Base-by-base conservation (phyloP, 2,888 invertebrate genomes). In the Crematogaster levior region DNA sequence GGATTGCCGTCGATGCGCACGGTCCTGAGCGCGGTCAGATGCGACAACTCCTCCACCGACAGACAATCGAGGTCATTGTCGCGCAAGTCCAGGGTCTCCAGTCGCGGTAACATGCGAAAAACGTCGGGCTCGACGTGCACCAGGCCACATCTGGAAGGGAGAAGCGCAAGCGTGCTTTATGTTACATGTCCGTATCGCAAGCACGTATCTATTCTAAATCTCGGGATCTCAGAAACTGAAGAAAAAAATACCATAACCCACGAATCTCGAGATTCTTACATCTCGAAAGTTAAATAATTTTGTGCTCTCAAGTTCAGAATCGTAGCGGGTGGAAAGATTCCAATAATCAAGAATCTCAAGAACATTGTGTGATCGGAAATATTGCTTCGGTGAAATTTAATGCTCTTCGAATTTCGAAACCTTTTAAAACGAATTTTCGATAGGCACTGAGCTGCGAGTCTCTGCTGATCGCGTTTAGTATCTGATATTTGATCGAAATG, bases 51-150 rank as follows among this genome's bases (percentile, higher is more conserved):
- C 21, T 92, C 90, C 40, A 86, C 85, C 37, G 92, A 89, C 27
- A 93, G 79, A 70, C 93, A 93, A 84, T 92, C 91, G 24, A 93
- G 86, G 79, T 92, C 92, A 65, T 93, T 93, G 65, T 92, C 91
- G 43, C 91, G 89, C 58, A 93, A 61, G 27, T 89, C 91, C 15
- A 93, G 83, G 1, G 83, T 88, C 73, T 92, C 91, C n/a, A 93
- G 83, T 21, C 40, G 85, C 1, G 83, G 83, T 24, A 88, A 40
- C 46, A 66, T 43, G 21, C 86, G 85, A 43, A 92, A 92, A 0
- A 89, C 86, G 15, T 90, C 86, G 0, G 91, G 88, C 60, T 93
- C 93, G 53, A 93, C 84, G 74, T 93, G 81, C 18, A 86, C 70
- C 51, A 90, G 53, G 10, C 84, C 86, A 34, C 90, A 90, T 82